A percentile compares a stretch with the other conserved stretches of the same genome.
phyloP scores from a whole-genome alignment of 2,113 vertebrate species.

The Elachura formosa region DNA sequence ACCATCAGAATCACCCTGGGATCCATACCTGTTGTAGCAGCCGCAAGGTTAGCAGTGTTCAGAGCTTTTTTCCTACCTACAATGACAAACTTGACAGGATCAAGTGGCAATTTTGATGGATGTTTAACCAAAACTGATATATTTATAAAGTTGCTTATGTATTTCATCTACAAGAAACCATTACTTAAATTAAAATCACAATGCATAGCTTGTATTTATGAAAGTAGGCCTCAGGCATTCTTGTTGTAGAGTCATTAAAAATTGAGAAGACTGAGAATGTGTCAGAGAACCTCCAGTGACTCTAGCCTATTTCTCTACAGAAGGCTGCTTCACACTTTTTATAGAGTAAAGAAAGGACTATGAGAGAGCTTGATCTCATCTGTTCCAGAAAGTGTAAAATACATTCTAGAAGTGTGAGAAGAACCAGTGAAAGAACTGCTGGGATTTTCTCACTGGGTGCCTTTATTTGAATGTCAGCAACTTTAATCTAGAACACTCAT shows the following conservation, averaged over 20 bases:
- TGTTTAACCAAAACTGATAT: neutral
- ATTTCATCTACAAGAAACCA: neutral
- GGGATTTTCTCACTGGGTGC: conserved; percentile 25
- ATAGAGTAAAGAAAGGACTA: neutral
- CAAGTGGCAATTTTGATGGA: neutral
- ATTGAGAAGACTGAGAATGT: neutral
- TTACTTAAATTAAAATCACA: neutral
- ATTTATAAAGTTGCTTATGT: neutral
- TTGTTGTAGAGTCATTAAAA: neutral
- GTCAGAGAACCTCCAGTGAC: conserved; percentile 1
- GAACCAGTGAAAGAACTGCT: neutral
- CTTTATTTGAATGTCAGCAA: conserved; percentile 40
- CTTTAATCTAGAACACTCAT: conserved; percentile 38
- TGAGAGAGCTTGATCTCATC: neutral
- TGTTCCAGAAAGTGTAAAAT: conserved; percentile 25
- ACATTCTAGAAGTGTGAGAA: neutral
- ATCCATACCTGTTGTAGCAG: neutral
- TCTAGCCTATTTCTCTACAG: neutral
- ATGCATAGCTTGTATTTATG: neutral
- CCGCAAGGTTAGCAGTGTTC: neutral
- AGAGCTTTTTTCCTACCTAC: neutral
- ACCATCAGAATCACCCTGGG: neutral
- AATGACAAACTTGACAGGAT: neutral
- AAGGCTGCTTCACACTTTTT: conserved; percentile 3
- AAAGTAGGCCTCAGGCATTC: neutral